Evolutionary conservation across 2,797 vertebrate species (phyloP), one percentile per base, ranked within the genome.

Genomic region (Lycodopsis pacificus): DNA sequence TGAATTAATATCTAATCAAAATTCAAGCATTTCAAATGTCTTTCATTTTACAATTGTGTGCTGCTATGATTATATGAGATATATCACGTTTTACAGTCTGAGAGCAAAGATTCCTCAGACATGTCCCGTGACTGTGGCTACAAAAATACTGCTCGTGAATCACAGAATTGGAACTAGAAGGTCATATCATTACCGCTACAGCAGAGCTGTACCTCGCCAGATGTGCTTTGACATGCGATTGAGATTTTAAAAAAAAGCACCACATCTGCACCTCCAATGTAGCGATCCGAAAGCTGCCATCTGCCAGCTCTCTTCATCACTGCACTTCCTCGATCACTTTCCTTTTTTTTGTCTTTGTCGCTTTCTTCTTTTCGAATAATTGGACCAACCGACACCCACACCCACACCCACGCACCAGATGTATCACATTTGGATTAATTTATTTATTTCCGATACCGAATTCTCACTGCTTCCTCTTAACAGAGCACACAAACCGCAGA

Each of bases 161-260:
- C 67, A 30, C 38, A 68, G 10, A 72, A 74, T 34, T 22, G 20
- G 25, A 75, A 64, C 48, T 58, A 65, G 53, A 71, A 83, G 70
- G 83, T 77, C 49, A 74, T 66, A 44, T 71, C 38, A 70, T 70
- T 42, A 72, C n/a, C 4, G 32, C 65, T 25, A 34, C 34, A 58
- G 65, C 72, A 65, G 27, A 77, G 42, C 49, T 42, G 15, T 54
- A 54, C 72, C 56, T 66, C 6, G 7, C 64, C 82, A 84, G 79
- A 86, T 82, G 73, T 80, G 56, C 36, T 27, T 15, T 65, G 71
- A 72, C 66, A 65, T 77, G 67, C 66, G 46, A 84, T 13, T 62
- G 63, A 66, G 68, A 83, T 36, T 56, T 80, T 59, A 73, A 65
- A 32, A 58, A 70, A 71, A 57, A 78, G 61, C 36, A 56, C 51